Percentiles rank a stretch among this genome's conserved stretches.
phyloP scores from a whole-genome alignment of 2,113 vertebrate genomes.

The Steatornis caripensis region DNA sequence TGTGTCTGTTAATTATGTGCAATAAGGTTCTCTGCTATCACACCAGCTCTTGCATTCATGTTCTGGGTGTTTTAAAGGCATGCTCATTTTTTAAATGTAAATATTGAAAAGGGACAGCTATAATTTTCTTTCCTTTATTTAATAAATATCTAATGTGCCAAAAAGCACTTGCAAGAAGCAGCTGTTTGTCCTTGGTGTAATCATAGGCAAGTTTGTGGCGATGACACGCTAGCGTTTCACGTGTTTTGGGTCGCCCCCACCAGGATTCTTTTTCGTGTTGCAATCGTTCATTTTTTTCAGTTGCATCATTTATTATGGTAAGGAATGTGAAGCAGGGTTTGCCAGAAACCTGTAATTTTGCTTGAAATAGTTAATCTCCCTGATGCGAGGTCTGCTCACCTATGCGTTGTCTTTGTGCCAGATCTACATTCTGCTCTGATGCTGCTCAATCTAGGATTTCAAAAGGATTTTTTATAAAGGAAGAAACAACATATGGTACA shows the following conservation, averaged over 20 bases:
- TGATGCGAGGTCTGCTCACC: constrained; percentile 13
- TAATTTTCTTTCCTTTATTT: constrained; percentile 65
- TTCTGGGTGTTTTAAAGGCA: constrained; percentile 71
- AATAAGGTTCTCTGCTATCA: constrained; percentile 80
- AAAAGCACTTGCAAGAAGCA: constrained; percentile 28
- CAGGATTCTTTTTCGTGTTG: not conserved
- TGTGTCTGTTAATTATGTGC: constrained; percentile 86
- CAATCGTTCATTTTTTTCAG: not conserved
- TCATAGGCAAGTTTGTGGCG: not conserved
- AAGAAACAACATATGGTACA: constrained; percentile 69
- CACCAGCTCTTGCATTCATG: constrained; percentile 71
- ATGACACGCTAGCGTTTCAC: not conserved
- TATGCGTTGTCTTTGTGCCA: not conserved
- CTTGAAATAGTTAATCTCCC: not conserved
- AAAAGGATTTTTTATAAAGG: constrained; percentile 61
- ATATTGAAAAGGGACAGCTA: constrained; percentile 64
- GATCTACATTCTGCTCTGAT: constrained; percentile 36
- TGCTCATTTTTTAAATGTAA: constrained; percentile 72
- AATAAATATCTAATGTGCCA: constrained; percentile 55
- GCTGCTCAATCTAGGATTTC: constrained; percentile 50
- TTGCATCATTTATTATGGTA: not conserved
- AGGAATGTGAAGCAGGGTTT: not conserved
- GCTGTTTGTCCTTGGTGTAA: constrained; percentile 43
- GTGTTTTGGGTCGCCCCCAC: not conserved
- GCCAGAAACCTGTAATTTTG: not conserved